These are phyloP conservation scores for Sphenopsis melanotis DNA, from an alignment of 2,797 vertebrate species.

Conservation along the genomic window DNA sequence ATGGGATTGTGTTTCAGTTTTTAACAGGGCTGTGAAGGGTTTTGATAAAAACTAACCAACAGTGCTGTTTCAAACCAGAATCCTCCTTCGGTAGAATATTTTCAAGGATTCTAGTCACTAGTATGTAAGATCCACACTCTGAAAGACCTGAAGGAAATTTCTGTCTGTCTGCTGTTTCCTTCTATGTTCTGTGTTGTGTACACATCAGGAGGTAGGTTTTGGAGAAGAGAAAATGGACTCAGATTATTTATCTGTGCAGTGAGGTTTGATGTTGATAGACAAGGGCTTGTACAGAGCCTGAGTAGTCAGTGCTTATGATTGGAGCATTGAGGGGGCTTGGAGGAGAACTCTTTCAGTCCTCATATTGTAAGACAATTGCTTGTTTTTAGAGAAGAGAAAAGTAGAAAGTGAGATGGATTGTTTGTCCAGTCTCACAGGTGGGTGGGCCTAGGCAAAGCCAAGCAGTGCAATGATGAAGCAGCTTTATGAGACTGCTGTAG, in stretches of 20 bases:
- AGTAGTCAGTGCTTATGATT: not conserved
- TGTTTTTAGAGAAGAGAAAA: not conserved
- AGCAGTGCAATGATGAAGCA: rapidly evolving
- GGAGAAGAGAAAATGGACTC: not conserved
- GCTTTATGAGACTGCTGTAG: not conserved
- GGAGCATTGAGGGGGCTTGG: rapidly evolving
- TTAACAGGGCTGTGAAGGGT: not conserved
- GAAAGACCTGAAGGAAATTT: not conserved
- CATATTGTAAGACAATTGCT: not conserved
- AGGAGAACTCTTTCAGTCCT: not conserved
- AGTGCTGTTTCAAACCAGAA: not conserved
- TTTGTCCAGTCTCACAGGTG: not conserved
- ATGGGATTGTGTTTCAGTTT: not conserved
- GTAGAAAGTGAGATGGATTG: not conserved
- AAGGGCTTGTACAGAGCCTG: not conserved
- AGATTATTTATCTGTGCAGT: not conserved
- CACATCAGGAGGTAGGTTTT: not conserved
- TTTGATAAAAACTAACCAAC: not conserved
- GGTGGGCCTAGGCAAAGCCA: not conserved
- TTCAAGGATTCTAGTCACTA: not conserved
- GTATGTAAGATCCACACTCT: rapidly evolving
- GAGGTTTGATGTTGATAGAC: not conserved
- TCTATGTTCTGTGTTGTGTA: not conserved
- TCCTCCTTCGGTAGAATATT: not conserved
- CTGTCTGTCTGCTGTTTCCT: not conserved